Base-by-base conservation (phyloP, 2,888 invertebrate genomes). In the Pherbina coryleti region DNA sequence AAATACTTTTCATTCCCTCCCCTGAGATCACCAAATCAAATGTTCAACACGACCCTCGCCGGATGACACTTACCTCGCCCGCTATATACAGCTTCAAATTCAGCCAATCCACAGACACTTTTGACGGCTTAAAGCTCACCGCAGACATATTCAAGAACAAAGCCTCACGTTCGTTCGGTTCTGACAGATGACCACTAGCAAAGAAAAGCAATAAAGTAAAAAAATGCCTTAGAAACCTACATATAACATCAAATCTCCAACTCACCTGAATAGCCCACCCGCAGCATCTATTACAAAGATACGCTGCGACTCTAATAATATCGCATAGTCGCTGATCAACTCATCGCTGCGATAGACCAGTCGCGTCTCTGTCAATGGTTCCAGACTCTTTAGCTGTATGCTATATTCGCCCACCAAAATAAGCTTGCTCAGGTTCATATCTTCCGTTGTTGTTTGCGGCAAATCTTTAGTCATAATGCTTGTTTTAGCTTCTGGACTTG, bases 81-180 rank as follows among this genome's bases (percentile, higher is more conserved):
- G 97, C 91, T 75, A 98, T 92, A 85, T 97, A 98, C 2, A 98
- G 91, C 78, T 95, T 93, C 79, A 94, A 92, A 85, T 96, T 95
- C 51, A 98, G 90, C 98, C 98, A 98, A 89, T 98, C 98, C 0
- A 97, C 92, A 1, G 95, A 94, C 9, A 96, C 86, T 81, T 94
- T 93, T 70, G 94, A 87, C 0, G 96, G 95, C 78, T 91, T 91
- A 85, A 93, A 94, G 70, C 92, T 82, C 8, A 80, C 22, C 14
- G 92, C 91, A 70, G 91, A 91, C 64, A 91, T 90, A 0, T 93
- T 92, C 3, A 92, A 91, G 0, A 93, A 89, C 55, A 94, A 92
- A 5, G 91, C 83, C 57, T 84, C 82, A 44, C 82, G 82, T 74
- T 83, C 82, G 7, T 64, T 72, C 11, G 82, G 78, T 49, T 82